These are phyloP conservation scores for Sebastolobus altivelis DNA, from an alignment of 2,797 vertebrate genomes.

Conservation along the genomic window DNA sequence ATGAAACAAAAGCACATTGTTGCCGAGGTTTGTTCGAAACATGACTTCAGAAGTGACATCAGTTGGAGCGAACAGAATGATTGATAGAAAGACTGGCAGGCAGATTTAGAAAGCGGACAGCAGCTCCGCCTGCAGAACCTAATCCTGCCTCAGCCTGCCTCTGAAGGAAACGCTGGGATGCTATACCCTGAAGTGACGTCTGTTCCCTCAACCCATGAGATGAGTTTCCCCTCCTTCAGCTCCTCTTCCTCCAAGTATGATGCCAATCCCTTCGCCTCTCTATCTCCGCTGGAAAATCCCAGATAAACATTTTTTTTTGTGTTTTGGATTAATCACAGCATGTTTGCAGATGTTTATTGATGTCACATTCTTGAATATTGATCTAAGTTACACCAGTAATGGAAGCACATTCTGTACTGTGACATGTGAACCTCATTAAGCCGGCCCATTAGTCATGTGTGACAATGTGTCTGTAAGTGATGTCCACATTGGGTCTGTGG, in stretches of 20 bases:
- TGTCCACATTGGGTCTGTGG: constrained; percentile 3
- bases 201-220: constrained; percentile 42
- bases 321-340: constrained; percentile 26
- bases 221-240: constrained; percentile 36
- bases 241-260: constrained; percentile 30
- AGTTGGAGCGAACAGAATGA: constrained; percentile 24
- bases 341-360: constrained; percentile 26
- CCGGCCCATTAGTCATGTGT: constrained; percentile 30
- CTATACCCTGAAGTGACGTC: constrained; percentile 44
- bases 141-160: constrained; percentile 45
- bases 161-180: constrained; percentile 28
- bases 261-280: constrained; percentile 35
- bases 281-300: constrained; percentile 34
- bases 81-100: constrained; percentile 37
- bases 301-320: constrained; percentile 37
- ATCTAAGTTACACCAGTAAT: neutral
- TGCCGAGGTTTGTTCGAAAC: constrained; percentile 19
- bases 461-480: constrained; percentile 17
- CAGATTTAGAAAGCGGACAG: constrained; percentile 36
- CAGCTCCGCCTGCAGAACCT: constrained; percentile 31
- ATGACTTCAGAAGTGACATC: constrained; percentile 47
- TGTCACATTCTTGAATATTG: constrained; percentile 20
- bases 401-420: constrained; percentile 13
- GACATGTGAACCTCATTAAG: constrained; percentile 36
- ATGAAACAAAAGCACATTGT: constrained; percentile 21